These are phyloP conservation scores for Entomobrya multifasciata DNA, from an alignment of 2,888 invertebrate species.

Conservation along the genomic window DNA sequence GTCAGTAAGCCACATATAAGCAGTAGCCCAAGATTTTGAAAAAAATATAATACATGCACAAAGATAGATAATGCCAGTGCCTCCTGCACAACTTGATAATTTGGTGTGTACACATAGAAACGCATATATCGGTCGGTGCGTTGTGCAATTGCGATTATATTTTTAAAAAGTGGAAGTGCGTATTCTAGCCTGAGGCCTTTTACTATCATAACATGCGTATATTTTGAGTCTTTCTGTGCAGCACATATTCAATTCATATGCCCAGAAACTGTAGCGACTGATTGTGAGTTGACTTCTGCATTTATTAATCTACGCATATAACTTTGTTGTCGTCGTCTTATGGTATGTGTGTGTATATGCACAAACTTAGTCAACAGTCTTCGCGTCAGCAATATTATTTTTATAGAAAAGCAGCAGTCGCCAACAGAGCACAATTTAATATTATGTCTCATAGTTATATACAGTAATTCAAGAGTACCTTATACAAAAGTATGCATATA, in stretches of 20 bases:
- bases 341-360: too few species aligned
- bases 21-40: neutral
- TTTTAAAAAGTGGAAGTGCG: constrained; percentile 57
- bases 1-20: neutral
- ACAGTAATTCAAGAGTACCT: neutral
- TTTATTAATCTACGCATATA: neutral
- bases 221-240: too few species aligned
- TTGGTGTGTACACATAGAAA: constrained; percentile 28
- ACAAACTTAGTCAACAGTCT: too few species aligned
- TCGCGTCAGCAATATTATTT: too few species aligned
- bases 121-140: constrained; percentile 5
- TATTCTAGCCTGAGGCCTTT: constrained; percentile 59
- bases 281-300: neutral
- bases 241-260: neutral
- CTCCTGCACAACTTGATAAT: neutral
- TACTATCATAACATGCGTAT: constrained; percentile 47
- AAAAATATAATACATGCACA: neutral
- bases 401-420: too few species aligned
- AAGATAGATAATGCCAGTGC: neutral
- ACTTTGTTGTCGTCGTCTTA: too few species aligned
- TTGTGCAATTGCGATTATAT: constrained; percentile 43
- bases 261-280: neutral
- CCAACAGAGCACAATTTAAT: too few species aligned
- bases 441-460: too few species aligned
- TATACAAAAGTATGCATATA: too few species aligned